phyloP scores from a whole-genome alignment of 2,797 vertebrate genomes.

The Centroberyx gerrardi region DNA sequence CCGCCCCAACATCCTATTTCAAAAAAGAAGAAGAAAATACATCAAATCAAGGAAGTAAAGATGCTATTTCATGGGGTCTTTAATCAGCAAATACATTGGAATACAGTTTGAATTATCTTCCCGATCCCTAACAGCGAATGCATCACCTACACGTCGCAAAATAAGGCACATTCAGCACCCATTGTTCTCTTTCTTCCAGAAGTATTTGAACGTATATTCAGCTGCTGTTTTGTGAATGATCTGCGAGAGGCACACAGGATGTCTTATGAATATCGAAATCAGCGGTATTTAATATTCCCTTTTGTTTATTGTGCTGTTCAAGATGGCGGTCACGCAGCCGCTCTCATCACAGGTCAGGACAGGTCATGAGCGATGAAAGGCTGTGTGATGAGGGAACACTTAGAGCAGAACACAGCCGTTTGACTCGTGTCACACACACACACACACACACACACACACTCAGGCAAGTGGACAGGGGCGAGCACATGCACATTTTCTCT shows the following conservation, averaged over 20 bases:
- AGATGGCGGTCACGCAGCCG: conserved; percentile 18
- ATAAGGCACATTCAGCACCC: too few relatives aligned
- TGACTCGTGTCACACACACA: conserved; percentile 3
- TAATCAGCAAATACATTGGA: too few relatives aligned
- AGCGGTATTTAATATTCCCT: background rate
- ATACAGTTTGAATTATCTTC: too few relatives aligned
- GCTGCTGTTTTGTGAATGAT: background rate
- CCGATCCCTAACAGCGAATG: background rate
- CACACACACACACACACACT: background rate
- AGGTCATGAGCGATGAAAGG: conserved; percentile 26
- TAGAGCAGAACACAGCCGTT: conserved; percentile 5
- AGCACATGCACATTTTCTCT: background rate
- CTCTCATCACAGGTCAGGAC: conserved; percentile 25
- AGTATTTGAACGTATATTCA: background rate
- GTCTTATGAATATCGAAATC: conserved; percentile 8
- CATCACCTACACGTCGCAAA: background rate
- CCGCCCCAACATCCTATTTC: too few relatives aligned
- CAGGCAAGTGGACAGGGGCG: too few relatives aligned
- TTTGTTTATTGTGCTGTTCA: conserved; percentile 3
- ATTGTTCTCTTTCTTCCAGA: too few relatives aligned
- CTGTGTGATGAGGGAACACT: conserved; percentile 19
- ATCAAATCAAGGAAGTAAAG: too few relatives aligned
- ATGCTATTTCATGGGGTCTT: too few relatives aligned
- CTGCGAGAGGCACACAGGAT: background rate
- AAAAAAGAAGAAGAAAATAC: too few relatives aligned